Conservation (phyloP, 2,797 vertebrate species). For the Mionectes olivaceus region DNA sequence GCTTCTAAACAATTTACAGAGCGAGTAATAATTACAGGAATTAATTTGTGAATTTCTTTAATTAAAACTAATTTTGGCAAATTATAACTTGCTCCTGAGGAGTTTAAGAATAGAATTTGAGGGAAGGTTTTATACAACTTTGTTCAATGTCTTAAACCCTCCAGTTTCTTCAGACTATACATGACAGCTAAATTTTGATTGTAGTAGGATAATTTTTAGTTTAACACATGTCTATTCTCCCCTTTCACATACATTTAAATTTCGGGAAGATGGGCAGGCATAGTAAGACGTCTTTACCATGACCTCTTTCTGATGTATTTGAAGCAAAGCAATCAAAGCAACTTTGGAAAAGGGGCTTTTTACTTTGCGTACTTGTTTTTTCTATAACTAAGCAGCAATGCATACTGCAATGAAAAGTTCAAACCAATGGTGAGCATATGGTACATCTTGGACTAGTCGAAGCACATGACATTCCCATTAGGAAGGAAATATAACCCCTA, state of each 20-base stretch:
- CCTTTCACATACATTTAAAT: not conserved
- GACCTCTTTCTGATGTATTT: not conserved
- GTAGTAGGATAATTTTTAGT: not conserved
- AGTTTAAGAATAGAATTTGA: constrained; percentile 27
- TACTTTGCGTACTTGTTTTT: not conserved
- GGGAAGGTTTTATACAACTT: not conserved
- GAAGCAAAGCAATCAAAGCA: not conserved
- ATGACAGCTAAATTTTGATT: not conserved
- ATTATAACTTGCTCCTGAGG: not conserved
- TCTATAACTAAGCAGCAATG: not conserved
- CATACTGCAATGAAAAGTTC: not conserved
- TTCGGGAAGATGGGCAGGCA: not conserved
- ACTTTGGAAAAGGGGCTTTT: not conserved
- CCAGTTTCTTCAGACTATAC: not conserved
- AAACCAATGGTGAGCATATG: not conserved
- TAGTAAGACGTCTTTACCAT: not conserved
- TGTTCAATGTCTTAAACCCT: not conserved
- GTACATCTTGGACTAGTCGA: not conserved
- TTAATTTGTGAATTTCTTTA: constrained; percentile 28
- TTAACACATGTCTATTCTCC: not conserved
- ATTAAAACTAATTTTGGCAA: constrained; percentile 35
- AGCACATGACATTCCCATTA: not conserved
- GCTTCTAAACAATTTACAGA: constrained; percentile 30
- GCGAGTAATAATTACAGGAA: constrained; percentile 14
- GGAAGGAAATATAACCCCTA: constrained; percentile 36